Evolutionary conservation across 2,113 vertebrate genomes (phyloP).

Genomic region (Microtus pennsylvanicus): DNA sequence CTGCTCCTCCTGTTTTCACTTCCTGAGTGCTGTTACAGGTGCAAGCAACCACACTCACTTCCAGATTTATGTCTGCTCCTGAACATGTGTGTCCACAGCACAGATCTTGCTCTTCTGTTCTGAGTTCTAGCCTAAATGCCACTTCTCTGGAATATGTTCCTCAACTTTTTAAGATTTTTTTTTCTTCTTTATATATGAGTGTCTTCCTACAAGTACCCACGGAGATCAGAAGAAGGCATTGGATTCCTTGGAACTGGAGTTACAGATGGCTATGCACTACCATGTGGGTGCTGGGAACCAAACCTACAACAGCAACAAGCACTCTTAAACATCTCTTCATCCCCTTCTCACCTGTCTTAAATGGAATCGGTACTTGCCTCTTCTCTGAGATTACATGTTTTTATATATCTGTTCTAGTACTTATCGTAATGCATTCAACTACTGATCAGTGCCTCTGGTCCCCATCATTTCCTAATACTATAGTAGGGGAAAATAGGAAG

Average conservation of each 20-base stretch:
- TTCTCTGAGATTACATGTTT: background rate
- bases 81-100: background rate
- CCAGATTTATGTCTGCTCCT: background rate
- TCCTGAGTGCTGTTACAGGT: background rate
- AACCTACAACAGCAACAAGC: background rate
- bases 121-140: background rate
- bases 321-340: background rate
- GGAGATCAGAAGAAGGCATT: background rate
- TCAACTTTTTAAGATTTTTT: background rate
- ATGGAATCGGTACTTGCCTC: background rate
- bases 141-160: background rate
- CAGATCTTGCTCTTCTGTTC: background rate
- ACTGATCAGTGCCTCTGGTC: background rate
- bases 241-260: background rate
- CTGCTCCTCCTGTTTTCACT: too few species aligned
- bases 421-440: background rate
- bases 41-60: background rate
- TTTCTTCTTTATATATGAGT: background rate
- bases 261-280: background rate
- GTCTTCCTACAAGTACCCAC: background rate
- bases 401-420: background rate
- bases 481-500: background rate
- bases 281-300: background rate
- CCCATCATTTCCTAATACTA: background rate
- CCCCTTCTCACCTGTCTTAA: background rate